Evolutionary conservation across 2,797 vertebrate species (phyloP).

Genomic region (Phoebastria nigripes): DNA sequence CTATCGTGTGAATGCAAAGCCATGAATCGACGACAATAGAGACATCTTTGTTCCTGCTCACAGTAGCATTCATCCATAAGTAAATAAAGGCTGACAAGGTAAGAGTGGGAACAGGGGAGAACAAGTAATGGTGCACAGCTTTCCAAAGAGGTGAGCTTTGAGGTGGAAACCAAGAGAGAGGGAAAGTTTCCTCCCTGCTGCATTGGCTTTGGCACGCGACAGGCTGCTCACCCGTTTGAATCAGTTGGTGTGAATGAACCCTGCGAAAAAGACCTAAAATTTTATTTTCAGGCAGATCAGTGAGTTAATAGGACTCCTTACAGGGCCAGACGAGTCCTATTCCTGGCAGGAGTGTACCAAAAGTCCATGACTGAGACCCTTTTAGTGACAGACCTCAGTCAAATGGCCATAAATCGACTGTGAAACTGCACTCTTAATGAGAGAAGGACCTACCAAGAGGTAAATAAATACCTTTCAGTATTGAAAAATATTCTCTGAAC

Average conservation of each 20-base stretch:
- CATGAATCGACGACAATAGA: rapidly evolving
- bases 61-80: not conserved
- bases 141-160: not conserved
- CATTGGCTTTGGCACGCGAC: not conserved
- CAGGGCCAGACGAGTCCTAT: not conserved
- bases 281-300: not conserved
- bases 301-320: not conserved
- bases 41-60: not conserved
- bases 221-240: not conserved
- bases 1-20: not conserved
- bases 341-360: not conserved
- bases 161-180: not conserved
- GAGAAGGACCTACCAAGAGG: not conserved
- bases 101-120: not conserved
- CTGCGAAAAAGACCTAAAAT: not conserved
- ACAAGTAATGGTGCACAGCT: not conserved
- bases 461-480: not conserved
- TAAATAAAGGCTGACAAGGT: not conserved
- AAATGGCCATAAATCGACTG: not conserved
- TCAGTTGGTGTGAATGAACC: not conserved
- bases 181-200: not conserved
- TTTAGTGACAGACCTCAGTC: not conserved
- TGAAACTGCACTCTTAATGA: not conserved
- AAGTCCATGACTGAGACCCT: not conserved
- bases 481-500: not conserved